Evolutionary conservation across 1,140 invertebrate species (phyloP).

Genomic region (Sycophila sp.): DNA sequence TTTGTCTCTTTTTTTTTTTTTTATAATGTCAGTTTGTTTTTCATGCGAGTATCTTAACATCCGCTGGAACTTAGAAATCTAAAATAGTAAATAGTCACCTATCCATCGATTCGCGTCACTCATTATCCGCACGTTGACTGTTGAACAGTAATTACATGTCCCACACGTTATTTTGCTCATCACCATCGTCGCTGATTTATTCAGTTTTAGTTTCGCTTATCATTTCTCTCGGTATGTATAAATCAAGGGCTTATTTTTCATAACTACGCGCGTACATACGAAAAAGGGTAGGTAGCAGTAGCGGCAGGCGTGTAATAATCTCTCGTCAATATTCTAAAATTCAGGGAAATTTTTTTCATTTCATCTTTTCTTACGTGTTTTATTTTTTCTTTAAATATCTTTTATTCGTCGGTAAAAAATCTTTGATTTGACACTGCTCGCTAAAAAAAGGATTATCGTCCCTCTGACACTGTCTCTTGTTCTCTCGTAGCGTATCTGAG

Average conservation of each 20-base stretch:
- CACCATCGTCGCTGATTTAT: too few species aligned
- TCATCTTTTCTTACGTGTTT: too few species aligned
- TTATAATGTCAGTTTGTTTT: constrained; percentile 38
- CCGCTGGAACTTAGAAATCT: constrained; percentile 50
- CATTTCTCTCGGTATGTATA: neutral
- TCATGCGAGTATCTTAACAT: constrained; percentile 50
- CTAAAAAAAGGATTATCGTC: constrained; percentile 31
- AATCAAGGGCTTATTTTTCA: constrained; percentile 6
- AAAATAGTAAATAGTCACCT: constrained; percentile 49
- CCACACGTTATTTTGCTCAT: constrained; percentile 12
- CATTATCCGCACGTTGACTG: constrained; percentile 43
- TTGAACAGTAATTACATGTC: constrained; percentile 45
- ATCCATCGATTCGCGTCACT: constrained; percentile 44
- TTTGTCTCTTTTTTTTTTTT: constrained; percentile 14
- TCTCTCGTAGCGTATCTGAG: too few species aligned
- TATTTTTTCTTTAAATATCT: too few species aligned
- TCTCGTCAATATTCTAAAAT: too few species aligned
- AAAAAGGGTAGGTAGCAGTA: constrained; percentile 30
- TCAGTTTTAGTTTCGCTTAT: too few species aligned
- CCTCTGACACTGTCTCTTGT: neutral
- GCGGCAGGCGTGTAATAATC: constrained; percentile 18
- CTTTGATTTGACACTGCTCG: constrained; percentile 40
- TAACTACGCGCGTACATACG: constrained; percentile 12
- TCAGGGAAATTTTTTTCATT: constrained; percentile 5
- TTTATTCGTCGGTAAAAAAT: constrained; percentile 35